Evolutionary conservation across 2,113 vertebrate species (phyloP).

Genomic region (Antennarius striatus): DNA sequence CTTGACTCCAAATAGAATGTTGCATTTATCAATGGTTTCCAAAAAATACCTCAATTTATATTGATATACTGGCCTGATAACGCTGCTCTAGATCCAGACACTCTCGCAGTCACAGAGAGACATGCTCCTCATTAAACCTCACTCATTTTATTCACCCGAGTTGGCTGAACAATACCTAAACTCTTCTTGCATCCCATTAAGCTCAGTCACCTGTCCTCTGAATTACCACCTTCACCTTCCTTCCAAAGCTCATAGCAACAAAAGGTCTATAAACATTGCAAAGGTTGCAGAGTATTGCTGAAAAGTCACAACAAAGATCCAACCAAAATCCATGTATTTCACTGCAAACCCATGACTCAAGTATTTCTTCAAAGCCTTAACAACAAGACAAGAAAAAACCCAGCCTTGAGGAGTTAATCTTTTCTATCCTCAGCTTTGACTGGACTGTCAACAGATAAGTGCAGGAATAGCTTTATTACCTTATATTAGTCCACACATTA

Average conservation of each 20-base stretch:
- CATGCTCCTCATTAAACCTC: not conserved
- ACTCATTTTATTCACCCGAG: conserved; percentile 6
- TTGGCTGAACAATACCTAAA: not conserved
- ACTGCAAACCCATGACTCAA: conserved; percentile 15
- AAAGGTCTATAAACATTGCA: not conserved
- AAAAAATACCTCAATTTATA: conserved; percentile 13
- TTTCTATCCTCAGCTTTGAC: conserved; percentile 20
- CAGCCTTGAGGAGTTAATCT: conserved; percentile 34
- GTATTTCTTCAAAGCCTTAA: conserved; percentile 13
- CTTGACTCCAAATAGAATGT: conserved; percentile 40
- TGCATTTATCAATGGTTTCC: conserved; percentile 31
- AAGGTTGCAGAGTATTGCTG: too few relatives aligned
- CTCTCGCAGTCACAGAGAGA: not conserved
- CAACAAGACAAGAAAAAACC: not conserved
- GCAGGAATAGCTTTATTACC: not conserved
- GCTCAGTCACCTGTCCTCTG: not conserved
- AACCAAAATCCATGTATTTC: not conserved
- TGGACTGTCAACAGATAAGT: not conserved
- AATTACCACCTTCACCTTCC: conserved; percentile 12
- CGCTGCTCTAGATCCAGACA: not conserved
- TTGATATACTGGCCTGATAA: conserved; percentile 44
- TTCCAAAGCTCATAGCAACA: not conserved
- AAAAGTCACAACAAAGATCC: not conserved
- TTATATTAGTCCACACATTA: not conserved
- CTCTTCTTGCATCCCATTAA: conserved; percentile 14